Evolutionary conservation across 2,888 invertebrate genomes (phyloP).

Genomic region (Torymus auratus): DNA sequence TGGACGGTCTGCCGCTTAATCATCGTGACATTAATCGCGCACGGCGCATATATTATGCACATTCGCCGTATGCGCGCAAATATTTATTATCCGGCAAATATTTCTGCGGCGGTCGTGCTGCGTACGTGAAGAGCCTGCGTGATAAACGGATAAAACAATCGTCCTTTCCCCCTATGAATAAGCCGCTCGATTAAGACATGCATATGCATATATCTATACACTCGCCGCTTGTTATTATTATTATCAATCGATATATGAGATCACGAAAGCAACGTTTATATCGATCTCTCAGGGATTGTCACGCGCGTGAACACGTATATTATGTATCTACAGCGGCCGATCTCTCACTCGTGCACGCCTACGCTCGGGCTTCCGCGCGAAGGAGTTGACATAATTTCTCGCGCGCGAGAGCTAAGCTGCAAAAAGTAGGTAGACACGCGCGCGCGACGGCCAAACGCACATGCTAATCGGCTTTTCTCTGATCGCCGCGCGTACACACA

Average conservation of each 20-base stretch:
- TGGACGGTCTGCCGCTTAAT: constrained; percentile 8
- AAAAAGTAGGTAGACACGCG: constrained; percentile 33
- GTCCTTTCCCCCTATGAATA: too few relatives aligned
- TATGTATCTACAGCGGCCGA: too few relatives aligned
- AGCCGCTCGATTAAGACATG: too few relatives aligned
- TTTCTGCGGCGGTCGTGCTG: neutral
- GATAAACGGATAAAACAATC: too few relatives aligned
- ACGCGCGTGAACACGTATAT: too few relatives aligned
- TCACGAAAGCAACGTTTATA: neutral
- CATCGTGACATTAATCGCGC: constrained; percentile 17
- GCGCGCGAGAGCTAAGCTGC: neutral
- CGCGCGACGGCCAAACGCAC: neutral
- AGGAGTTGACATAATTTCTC: constrained; percentile 33
- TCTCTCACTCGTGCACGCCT: too few relatives aligned
- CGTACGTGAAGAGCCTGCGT: too few relatives aligned
- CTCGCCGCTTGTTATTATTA: too few relatives aligned
- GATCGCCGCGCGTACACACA: neutral
- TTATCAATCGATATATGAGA: constrained; percentile 20
- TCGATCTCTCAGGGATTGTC: too few relatives aligned
- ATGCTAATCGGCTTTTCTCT: constrained; percentile 41
- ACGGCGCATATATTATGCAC: neutral
- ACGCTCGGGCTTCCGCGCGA: neutral
- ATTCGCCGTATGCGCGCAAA: neutral
- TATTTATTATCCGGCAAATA: constrained; percentile 1
- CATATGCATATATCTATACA: too few relatives aligned